Base-by-base conservation (phyloP, 2,113 vertebrate genomes). In the Marmota monax region DNA sequence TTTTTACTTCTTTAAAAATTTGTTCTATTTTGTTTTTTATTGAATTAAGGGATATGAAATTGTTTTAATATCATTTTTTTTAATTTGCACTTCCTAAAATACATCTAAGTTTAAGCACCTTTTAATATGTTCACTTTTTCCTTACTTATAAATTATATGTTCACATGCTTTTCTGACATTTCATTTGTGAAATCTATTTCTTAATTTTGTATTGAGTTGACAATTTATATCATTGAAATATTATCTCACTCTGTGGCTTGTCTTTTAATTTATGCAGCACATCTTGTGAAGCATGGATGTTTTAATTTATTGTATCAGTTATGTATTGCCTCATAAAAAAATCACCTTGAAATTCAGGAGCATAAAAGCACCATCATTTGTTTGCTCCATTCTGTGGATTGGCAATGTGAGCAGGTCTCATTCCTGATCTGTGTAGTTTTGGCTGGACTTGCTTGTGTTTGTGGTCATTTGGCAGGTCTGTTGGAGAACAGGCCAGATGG, bases 161-260 rank as follows among this genome's bases (percentile, higher is more conserved):
- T 88, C 20, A 16, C 73, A 32, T 73, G 14, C 29, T 86, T 82
- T 88, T 14, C 7, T 73, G 80, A 93, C 51, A 42, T 7, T 88
- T 79, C 32, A 76, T 12, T 85, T 80, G 29, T 82, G 65, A 39
- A 39, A 58, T 37, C 17, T 34, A 61, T 53, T 79, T 87, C 29
- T 87, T 86, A 27, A 53, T 53, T 79, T 87, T 27, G 84, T 92
- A 86, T 3, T 79, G 48, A 92, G n/a, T 84, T 92, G 6, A 80
- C 20, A 84, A 84, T 29, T 84, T 74, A 16, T 39, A 45, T 42
- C 29, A 45, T 70, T 88, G 16, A 85, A 88, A 92, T 61, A 34
- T 48, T 79, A 7, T 77, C 78, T 70, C 58, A n/a, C 2, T 27
- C 2, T 94, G 7, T 56, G 20, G 17, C 6, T 82, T 92, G 83